Conservation (phyloP, 1,140 invertebrate species). For the Argopecten irradians region DNA sequence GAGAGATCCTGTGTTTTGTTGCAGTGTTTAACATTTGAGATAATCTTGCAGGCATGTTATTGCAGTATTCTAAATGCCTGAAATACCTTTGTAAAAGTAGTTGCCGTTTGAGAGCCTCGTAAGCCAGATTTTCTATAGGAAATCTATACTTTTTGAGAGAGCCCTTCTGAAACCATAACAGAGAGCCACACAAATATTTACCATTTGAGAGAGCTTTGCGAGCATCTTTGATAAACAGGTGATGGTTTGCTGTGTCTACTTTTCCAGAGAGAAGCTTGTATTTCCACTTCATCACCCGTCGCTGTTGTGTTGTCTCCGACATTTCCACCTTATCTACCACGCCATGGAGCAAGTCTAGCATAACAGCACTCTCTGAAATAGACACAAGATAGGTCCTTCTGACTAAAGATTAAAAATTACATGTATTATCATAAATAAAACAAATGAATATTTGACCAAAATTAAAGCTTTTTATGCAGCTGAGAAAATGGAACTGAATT, state of each 20-base stretch:
- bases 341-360: conserved; percentile 59
- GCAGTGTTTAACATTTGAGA: neutral
- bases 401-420: neutral
- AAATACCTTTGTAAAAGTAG: too few species aligned
- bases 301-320: conserved; percentile 50
- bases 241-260: conserved; percentile 37
- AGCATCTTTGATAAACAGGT: conserved; percentile 28
- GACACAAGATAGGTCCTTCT: neutral
- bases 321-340: conserved; percentile 50
- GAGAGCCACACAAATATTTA: conserved; percentile 30
- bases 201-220: conserved; percentile 61
- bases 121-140: neutral
- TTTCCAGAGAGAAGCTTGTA: conserved; percentile 57
- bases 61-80: too few species aligned
- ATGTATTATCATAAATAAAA: too few species aligned
- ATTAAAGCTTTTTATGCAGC: neutral
- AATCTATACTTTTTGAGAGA: neutral
- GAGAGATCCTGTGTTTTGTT: neutral
- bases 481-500: neutral
- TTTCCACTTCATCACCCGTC: conserved; percentile 61
- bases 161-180: too few species aligned
- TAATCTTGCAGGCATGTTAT: neutral
- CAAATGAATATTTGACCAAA: too few species aligned
- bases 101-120: neutral
- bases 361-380: conserved; percentile 55